Evolutionary conservation across 2,888 invertebrate genomes (phyloP).

Genomic region (Ecdyonurus torrentis): DNA sequence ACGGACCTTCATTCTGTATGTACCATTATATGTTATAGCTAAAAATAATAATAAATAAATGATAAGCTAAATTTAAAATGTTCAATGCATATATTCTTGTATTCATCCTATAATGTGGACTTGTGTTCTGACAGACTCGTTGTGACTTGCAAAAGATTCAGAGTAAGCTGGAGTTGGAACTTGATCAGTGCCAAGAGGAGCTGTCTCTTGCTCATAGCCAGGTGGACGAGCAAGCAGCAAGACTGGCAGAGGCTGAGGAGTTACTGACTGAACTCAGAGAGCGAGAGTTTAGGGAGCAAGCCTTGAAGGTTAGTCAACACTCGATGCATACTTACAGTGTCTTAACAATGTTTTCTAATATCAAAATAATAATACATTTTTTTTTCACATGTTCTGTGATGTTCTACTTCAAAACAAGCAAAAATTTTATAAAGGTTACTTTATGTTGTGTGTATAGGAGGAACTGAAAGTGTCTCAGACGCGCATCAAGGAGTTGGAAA

Average conservation of each 20-base stretch:
- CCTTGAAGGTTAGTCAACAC: too few species aligned
- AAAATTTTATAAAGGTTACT: too few species aligned
- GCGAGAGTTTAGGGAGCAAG: background rate
- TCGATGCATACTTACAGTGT: too few species aligned
- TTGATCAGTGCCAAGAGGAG: background rate
- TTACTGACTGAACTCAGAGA: background rate
- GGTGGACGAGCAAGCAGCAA: background rate
- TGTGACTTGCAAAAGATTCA: background rate
- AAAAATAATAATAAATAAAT: background rate
- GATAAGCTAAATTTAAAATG: too few species aligned
- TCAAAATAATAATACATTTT: too few species aligned
- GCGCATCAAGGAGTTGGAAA: background rate
- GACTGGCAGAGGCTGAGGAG: background rate
- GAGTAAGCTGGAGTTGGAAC: background rate
- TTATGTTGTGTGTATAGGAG: background rate
- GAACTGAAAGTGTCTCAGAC: background rate
- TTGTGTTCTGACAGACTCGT: background rate
- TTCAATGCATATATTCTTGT: too few species aligned
- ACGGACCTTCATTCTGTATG: background rate
- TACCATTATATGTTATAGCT: background rate
- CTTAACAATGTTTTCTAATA: too few species aligned
- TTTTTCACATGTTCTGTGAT: too few species aligned
- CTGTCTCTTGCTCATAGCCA: background rate
- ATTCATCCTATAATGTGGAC: background rate
- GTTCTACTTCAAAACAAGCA: too few species aligned